These are phyloP conservation scores for Temnopleurus reevesii DNA, from an alignment of 53 echinoderm and acorn worm species.

Conservation along the genomic window DNA sequence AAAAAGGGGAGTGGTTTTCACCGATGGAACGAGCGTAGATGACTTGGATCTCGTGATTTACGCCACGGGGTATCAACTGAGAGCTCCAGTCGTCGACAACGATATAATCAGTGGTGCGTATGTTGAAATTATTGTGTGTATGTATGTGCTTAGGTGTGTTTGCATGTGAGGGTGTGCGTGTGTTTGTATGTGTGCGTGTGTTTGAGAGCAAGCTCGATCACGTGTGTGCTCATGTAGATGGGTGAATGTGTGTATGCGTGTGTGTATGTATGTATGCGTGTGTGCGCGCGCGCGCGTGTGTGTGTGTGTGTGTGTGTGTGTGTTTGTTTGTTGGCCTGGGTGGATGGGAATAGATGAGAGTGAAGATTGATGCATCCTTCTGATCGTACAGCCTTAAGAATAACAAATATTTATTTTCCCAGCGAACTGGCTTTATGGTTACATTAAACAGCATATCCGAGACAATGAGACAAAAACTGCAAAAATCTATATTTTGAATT, in stretches of 20 bases:
- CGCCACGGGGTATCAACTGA: constrained; percentile 89
- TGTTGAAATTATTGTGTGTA: background rate
- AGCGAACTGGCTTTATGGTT: too few relatives aligned
- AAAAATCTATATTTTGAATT: too few relatives aligned
- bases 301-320: too few relatives aligned
- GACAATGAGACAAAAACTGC: too few relatives aligned
- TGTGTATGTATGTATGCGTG: too few relatives aligned
- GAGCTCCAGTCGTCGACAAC: constrained; percentile 75
- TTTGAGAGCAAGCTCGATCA: background rate
- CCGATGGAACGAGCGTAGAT: constrained; percentile 74
- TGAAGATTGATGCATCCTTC: too few relatives aligned
- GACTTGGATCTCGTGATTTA: constrained; percentile 78
- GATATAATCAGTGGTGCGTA: constrained; percentile 79
- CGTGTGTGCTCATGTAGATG: background rate
- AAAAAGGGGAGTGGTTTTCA: constrained; percentile 72
- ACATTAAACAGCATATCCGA: too few relatives aligned
- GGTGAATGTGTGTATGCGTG: background rate
- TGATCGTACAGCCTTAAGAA: too few relatives aligned
- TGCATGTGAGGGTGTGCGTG: background rate
- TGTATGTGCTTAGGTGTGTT: background rate
- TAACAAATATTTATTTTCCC: too few relatives aligned
- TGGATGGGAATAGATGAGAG: too few relatives aligned
- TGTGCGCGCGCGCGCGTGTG: too few relatives aligned
- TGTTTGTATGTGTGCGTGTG: background rate
- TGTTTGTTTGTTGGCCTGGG: too few relatives aligned